Evolutionary conservation across 2,113 vertebrate genomes (phyloP).

Genomic region (Hyaena hyaena): DNA sequence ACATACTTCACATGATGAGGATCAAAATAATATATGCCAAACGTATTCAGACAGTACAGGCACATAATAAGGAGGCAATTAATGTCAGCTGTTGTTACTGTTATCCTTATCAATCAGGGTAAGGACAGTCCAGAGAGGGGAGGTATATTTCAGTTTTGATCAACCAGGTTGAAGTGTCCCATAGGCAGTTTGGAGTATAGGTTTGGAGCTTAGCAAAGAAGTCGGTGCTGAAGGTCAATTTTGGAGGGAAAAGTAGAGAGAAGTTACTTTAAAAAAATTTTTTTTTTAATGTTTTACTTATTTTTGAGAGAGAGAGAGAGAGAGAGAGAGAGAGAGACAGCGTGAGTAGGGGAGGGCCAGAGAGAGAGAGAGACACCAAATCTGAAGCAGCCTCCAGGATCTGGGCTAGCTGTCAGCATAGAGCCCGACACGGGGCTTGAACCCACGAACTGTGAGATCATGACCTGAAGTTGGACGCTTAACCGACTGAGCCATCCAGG

Average conservation of each 20-base stretch:
- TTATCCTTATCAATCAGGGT: background rate
- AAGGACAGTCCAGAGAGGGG: background rate
- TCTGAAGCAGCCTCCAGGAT: no score
- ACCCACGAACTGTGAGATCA: no score
- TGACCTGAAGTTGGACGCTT: no score
- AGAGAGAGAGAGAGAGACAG: no score
- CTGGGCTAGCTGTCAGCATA: no score
- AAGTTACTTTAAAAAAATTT: background rate
- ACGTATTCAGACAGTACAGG: background rate
- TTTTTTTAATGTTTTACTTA: no score
- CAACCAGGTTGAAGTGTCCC: background rate
- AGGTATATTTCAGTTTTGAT: background rate
- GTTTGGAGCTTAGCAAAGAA: background rate
- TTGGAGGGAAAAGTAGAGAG: background rate
- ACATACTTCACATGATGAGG: background rate
- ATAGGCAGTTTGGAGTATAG: background rate
- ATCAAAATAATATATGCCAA: background rate
- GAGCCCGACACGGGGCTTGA: no score
- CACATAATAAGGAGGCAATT: background rate
- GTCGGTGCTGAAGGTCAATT: background rate
- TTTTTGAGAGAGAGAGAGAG: no score
- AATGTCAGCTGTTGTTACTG: background rate
- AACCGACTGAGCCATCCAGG: no score
- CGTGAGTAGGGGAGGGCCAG: no score
- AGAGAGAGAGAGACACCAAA: no score